A percentile compares a stretch with the other conserved stretches of the same genome.
phyloP scores from a whole-genome alignment of 2,113 vertebrate genomes.

The Willisornis vidua region DNA sequence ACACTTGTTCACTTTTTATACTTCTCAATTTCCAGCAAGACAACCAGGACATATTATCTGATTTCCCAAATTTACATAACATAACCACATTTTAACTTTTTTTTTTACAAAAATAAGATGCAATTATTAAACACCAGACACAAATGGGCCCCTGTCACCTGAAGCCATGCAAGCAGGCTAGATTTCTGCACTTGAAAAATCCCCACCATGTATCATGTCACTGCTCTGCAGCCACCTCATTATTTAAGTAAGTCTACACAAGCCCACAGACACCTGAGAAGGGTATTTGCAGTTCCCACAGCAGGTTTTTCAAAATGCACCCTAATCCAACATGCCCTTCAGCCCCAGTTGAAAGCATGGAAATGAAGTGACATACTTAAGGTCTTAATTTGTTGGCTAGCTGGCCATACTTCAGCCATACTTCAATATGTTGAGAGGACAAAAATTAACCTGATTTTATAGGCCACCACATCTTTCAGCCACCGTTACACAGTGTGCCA shows the following conservation, averaged over 20 bases:
- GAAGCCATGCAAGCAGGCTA: accelerated
- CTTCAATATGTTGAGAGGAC: background rate
- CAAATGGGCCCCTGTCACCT: background rate
- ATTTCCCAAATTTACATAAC: background rate
- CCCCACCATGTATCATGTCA: accelerated
- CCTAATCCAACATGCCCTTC: background rate
- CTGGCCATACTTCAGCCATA: background rate
- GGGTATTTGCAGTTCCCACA: background rate
- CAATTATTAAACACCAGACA: background rate
- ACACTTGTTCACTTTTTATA: background rate
- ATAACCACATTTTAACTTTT: background rate
- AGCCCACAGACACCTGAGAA: background rate
- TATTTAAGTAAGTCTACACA: background rate
- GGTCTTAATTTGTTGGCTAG: background rate
- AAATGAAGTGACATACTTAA: background rate
- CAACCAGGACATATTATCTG: background rate
- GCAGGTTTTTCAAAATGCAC: background rate
- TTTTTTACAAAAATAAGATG: background rate
- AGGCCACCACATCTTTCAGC: background rate
- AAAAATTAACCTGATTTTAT: background rate
- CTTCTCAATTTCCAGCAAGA: background rate
- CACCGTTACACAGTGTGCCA: accelerated
- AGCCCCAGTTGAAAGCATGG: background rate
- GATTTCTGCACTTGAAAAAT: background rate
- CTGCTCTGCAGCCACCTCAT: background rate